Evolutionary conservation across 2,888 invertebrate genomes (phyloP), one percentile per base, ranked within the genome.

Genomic region (Apamea sordens): DNA sequence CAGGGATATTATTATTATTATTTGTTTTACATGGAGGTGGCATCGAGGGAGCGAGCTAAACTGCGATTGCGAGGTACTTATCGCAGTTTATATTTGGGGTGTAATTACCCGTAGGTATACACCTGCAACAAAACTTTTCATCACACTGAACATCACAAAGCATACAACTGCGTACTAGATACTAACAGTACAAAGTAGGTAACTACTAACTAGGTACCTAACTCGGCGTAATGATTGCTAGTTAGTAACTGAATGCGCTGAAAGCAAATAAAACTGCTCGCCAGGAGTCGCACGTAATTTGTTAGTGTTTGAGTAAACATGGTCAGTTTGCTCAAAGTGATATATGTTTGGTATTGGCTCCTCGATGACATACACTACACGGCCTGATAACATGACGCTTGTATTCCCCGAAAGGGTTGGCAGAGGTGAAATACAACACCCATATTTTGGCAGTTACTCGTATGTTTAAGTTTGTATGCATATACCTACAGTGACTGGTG

Each of bases 201-300:
- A 36, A 13, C 24, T 56, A 59, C n/a, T 13, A n/a, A 13, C 8
- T 41, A 41, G 24, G 18, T n/a, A n/a, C n/a, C 21, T 50, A 18
- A 71, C 36, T 53, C 47, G 13, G 8, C 4, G n/a, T 64, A 67
- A 68, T 47, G 53, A 76, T 75, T 36, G 72, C 71, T 76, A 67
- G 67, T 69, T 69, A 73, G 79, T 82, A 74, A n/a, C 53, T 53
- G 11, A 44, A 36, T 78, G 72, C 67, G 73, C n/a, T 15, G 32
- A 41, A 41, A 59, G 47, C 86, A 67, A 79, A 83, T 85, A 79
- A 76, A 86, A 64, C 73, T n/a, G 61, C 59, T 59, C 61, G 65
- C 73, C 79, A 70, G 64, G n/a, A 79, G 61, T 61, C 59, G 24
- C 56, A 53, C 64, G 71, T 79, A 70, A 79, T 88, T 85, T 77